These are phyloP conservation scores for Cataglyphis rosenhaueri DNA, from an alignment of 2,888 invertebrate species.

Conservation along the genomic window DNA sequence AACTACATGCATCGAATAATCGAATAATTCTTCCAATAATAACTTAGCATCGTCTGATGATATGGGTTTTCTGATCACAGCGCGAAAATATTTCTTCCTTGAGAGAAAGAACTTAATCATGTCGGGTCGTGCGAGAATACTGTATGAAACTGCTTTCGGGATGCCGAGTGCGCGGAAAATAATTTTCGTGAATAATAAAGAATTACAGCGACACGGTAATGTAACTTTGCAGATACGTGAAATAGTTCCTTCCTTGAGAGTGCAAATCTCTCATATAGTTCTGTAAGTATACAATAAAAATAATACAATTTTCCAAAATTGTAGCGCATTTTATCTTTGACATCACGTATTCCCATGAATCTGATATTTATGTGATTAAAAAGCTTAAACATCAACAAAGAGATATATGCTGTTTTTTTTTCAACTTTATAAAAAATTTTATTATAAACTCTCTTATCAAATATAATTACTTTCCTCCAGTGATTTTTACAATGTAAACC, in stretches of 20 bases:
- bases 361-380: neutral
- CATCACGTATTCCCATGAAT: neutral
- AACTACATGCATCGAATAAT: constrained; percentile 39
- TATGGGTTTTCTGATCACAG: constrained; percentile 45
- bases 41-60: constrained; percentile 54
- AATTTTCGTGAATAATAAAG: constrained; percentile 54
- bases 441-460: too few species aligned
- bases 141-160: constrained; percentile 48
- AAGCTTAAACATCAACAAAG: neutral
- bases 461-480: too few species aligned
- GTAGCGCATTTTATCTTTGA: neutral
- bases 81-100: constrained; percentile 37
- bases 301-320: constrained; percentile 9
- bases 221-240: constrained; percentile 49
- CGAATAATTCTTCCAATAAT: constrained; percentile 57
- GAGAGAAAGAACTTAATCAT: constrained; percentile 50
- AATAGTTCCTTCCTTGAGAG: neutral
- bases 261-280: neutral
- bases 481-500: neutral
- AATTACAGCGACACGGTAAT: constrained; percentile 53
- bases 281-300: neutral
- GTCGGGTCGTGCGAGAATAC: constrained; percentile 30
- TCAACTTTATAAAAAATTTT: neutral
- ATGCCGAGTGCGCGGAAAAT: constrained; percentile 41
- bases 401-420: neutral